These are phyloP conservation scores for Caenorhabditis sp. DNA, from an alignment of 2,888 invertebrate genomes.

Conservation along the genomic window DNA sequence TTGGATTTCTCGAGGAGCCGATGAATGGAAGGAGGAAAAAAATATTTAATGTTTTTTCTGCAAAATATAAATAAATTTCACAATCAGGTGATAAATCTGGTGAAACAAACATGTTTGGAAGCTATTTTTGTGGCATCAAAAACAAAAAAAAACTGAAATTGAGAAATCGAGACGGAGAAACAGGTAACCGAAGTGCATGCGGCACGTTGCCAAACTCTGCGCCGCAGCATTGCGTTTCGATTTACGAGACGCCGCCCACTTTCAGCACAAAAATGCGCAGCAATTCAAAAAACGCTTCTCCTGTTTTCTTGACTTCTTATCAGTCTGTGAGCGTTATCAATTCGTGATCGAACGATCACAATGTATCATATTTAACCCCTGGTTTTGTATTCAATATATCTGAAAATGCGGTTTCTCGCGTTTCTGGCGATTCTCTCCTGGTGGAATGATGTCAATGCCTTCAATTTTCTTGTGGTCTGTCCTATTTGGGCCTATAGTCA, in stretches of 20 bases:
- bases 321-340: constrained; percentile 6
- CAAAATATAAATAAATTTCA: too few relatives aligned
- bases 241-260: constrained; percentile 34
- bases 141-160: too few relatives aligned
- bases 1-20: too few relatives aligned
- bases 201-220: constrained; percentile 2
- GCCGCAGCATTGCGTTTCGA: constrained; percentile 35
- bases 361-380: background rate
- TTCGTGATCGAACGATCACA: background rate
- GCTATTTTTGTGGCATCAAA: too few relatives aligned
- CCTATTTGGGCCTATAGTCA: constrained; percentile 42
- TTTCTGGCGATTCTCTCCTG: background rate
- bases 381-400: background rate
- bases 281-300: background rate
- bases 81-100: too few relatives aligned
- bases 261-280: background rate
- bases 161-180: too few relatives aligned
- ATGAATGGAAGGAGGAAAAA: background rate
- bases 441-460: background rate
- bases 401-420: background rate
- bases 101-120: too few relatives aligned
- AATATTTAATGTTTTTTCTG: background rate
- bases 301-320: background rate
- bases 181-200: background rate
- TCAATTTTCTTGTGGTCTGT: constrained; percentile 25